Percentiles rank a stretch among this genome's conserved stretches.
Conservation (phyloP, 2,888 invertebrate genomes). For the Hydraecia micacea region DNA sequence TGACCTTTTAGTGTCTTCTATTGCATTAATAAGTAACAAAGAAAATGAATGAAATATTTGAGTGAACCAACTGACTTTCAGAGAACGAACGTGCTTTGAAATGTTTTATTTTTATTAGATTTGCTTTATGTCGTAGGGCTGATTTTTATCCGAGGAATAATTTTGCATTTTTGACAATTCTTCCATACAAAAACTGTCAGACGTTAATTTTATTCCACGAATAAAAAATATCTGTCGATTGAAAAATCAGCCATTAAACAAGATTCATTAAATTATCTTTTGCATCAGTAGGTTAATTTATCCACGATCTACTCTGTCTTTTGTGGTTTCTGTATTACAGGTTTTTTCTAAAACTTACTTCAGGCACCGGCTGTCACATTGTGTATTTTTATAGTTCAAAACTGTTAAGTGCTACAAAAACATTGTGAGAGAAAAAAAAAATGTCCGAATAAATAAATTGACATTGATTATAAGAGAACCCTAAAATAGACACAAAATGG, state of each 20-base stretch:
- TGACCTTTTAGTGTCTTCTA: slow-evolving; percentile 24
- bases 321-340: background rate
- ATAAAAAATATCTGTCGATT: background rate
- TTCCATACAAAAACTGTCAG: background rate
- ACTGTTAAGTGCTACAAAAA: background rate
- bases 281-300: background rate
- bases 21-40: slow-evolving; percentile 26
- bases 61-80: slow-evolving; percentile 23
- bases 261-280: background rate
- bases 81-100: slow-evolving; percentile 25
- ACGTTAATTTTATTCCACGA: background rate
- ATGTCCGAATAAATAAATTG: background rate
- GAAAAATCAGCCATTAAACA: background rate
- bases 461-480: background rate
- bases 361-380: background rate
- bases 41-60: slow-evolving; percentile 36
- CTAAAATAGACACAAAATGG: too few relatives aligned
- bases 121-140: background rate
- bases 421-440: background rate
- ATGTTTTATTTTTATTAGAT: slow-evolving; percentile 20
- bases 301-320: background rate
- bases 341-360: background rate
- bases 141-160: background rate
- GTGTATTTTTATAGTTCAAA: background rate
- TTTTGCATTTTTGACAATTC: background rate